Base-by-base conservation (phyloP, 2,113 vertebrate genomes). In the Cyprinodon tularosa region DNA sequence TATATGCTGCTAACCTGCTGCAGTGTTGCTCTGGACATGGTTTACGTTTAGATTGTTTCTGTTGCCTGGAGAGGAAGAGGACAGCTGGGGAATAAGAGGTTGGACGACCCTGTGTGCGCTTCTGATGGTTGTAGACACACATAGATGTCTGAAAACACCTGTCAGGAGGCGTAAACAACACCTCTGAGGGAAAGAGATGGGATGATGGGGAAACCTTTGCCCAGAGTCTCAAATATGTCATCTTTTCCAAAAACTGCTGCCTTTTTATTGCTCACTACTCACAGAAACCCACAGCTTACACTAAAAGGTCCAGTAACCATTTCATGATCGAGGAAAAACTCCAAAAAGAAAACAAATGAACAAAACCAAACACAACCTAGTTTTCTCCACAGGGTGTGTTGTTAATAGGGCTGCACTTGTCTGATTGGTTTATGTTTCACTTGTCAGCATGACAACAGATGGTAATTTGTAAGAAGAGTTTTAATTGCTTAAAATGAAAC, bases 191-290 rank as follows among this genome's bases (percentile, higher is more conserved):
- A 42, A 40, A 66, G 76, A 12, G 57, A 69, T 0, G 4, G 63
- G 64, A 76, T 61, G 73, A 62, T 38, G 14, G 76, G 74, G 64
- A 85, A 76, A 60, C 65, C 65, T 88, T 81, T 74, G 78, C 65
- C 73, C 45, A 11, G 73, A 20, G 73, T 66, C 60, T 72, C 53
- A 68, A 53, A 76, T 76, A 62, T 74, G 66, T 45, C 67, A 44
- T 74, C 12, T 73, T 69, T 76, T 73, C 50, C 75, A 60, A 65
- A 29, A 62, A 77, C 84, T 81, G 71, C 45, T 66, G 76, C 74
- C 47, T 39, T 40, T 60, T 57, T 57, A 57, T 57, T 57, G 50
- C 50, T 57, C 42, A 42, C 5, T 42, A 9, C 20, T n/a, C 50
- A 20, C 20, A 57, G 50, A 57, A 57, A 57, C 50, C 50, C 14